A percentile compares a stretch with the other conserved stretches of the same genome.
These are phyloP conservation scores for Paracentrotus lividus DNA, from an alignment of 53 echinoderm and acorn worm species.

Conservation along the genomic window DNA sequence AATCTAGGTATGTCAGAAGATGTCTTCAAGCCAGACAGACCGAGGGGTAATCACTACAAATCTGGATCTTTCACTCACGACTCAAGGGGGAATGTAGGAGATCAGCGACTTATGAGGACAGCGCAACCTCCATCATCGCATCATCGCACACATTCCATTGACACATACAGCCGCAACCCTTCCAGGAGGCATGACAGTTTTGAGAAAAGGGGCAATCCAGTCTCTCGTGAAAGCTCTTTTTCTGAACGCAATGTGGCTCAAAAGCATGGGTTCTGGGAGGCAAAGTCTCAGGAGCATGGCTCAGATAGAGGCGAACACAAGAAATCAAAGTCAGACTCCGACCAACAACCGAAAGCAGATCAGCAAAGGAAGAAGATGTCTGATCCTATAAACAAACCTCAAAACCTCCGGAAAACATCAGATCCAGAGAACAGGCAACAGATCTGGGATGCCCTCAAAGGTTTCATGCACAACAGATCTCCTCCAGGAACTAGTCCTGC, in stretches of 20 bases:
- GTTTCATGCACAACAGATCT: slow-evolving; percentile 23
- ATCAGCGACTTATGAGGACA: slow-evolving; percentile 53
- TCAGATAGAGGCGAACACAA: slow-evolving; percentile 63
- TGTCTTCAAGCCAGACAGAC: slow-evolving; percentile 21
- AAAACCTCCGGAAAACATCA: background rate
- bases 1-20: slow-evolving; percentile 34
- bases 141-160: slow-evolving; percentile 66
- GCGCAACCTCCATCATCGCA: slow-evolving; percentile 14
- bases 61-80: slow-evolving; percentile 61
- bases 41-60: slow-evolving; percentile 39
- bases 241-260: slow-evolving; percentile 11
- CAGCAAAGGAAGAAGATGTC: slow-evolving; percentile 57
- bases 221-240: slow-evolving; percentile 59
- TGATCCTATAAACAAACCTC: slow-evolving; percentile 34
- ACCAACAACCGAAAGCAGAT: slow-evolving; percentile 48
- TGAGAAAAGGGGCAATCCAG: slow-evolving; percentile 27
- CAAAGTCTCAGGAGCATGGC: slow-evolving; percentile 1
- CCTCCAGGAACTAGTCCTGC: slow-evolving; percentile 58
- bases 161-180: slow-evolving; percentile 38
- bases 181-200: slow-evolving; percentile 41
- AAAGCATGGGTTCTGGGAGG: slow-evolving; percentile 35
- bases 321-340: slow-evolving; percentile 75
- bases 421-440: slow-evolving; percentile 54
- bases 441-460: slow-evolving; percentile 51
- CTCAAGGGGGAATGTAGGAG: slow-evolving; percentile 9